Evolutionary conservation across 2,888 invertebrate genomes (phyloP).

Genomic region (Caenorhabditis drosophilae): DNA sequence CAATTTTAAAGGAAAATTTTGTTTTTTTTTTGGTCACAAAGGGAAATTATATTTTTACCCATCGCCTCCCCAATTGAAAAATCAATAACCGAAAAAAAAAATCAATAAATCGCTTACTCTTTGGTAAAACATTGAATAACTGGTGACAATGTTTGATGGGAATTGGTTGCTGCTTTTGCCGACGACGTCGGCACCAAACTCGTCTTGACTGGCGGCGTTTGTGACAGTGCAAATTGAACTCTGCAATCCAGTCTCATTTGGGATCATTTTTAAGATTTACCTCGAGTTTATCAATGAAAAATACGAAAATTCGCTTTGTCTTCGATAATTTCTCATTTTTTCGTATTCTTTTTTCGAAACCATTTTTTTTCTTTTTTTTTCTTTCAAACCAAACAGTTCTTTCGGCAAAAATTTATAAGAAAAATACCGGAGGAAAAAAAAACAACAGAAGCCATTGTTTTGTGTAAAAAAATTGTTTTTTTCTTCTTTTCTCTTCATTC

Average conservation of each 20-base stretch:
- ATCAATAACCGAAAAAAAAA: background rate
- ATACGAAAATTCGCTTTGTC: constrained; percentile 38
- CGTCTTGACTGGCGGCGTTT: constrained; percentile 29
- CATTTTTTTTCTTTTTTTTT: too few relatives aligned
- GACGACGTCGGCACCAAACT: background rate
- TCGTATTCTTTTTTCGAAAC: constrained; percentile 11
- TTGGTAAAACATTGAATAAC: constrained; percentile 29
- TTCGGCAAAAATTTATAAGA: too few relatives aligned
- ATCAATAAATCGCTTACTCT: constrained; percentile 9
- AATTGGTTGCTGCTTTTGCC: constrained; percentile 3
- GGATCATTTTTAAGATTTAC: constrained; percentile 4
- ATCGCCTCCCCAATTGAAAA: too few relatives aligned
- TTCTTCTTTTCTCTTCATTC: too few relatives aligned
- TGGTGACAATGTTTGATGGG: constrained; percentile 31
- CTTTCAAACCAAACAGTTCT: too few relatives aligned
- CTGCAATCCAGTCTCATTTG: constrained; percentile 8
- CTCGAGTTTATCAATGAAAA: constrained; percentile 36
- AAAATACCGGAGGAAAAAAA: too few relatives aligned
- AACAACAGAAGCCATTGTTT: too few relatives aligned
- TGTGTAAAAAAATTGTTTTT: too few relatives aligned
- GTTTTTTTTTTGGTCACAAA: too few relatives aligned
- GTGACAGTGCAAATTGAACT: constrained; percentile 39
- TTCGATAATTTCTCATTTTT: constrained; percentile 9
- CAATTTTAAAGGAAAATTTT: too few relatives aligned
- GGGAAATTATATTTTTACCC: too few relatives aligned